Conservation (phyloP, 2,113 vertebrate genomes). For the Psephotus haematonotus region DNA sequence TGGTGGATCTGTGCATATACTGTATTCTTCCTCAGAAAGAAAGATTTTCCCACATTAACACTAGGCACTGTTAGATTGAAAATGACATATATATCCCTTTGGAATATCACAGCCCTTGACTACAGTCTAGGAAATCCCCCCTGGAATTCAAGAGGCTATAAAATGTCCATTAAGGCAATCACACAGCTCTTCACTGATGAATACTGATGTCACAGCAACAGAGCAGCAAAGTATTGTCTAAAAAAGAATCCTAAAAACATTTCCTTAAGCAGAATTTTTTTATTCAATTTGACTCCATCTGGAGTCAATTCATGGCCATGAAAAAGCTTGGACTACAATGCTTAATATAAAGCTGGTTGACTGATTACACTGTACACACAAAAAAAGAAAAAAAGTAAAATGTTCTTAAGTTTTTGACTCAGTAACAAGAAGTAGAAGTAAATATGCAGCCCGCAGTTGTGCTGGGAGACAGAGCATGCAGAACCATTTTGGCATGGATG, state of each 20-base stretch:
- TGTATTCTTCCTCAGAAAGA: not conserved
- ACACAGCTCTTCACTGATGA: not conserved
- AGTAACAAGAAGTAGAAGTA: not conserved
- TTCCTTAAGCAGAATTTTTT: not conserved
- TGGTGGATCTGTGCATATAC: not conserved
- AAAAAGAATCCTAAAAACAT: not conserved
- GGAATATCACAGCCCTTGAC: not conserved
- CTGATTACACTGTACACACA: not conserved
- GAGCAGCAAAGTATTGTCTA: not conserved
- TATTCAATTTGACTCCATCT: not conserved
- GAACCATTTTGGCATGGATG: not conserved
- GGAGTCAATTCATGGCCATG: not conserved
- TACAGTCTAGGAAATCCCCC: not conserved
- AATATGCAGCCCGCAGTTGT: not conserved
- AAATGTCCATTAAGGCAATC: not conserved
- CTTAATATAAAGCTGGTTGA: not conserved
- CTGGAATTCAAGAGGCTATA: not conserved
- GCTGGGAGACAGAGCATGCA: not conserved
- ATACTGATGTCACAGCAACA: not conserved
- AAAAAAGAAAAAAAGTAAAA: not conserved
- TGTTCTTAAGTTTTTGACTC: not conserved
- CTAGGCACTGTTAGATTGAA: not conserved
- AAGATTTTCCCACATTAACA: not conserved
- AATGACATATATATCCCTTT: not conserved
- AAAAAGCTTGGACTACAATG: not conserved